These are phyloP conservation scores for Bagarius yarrelli DNA, from an alignment of 2,113 vertebrate genomes.

Conservation along the genomic window DNA sequence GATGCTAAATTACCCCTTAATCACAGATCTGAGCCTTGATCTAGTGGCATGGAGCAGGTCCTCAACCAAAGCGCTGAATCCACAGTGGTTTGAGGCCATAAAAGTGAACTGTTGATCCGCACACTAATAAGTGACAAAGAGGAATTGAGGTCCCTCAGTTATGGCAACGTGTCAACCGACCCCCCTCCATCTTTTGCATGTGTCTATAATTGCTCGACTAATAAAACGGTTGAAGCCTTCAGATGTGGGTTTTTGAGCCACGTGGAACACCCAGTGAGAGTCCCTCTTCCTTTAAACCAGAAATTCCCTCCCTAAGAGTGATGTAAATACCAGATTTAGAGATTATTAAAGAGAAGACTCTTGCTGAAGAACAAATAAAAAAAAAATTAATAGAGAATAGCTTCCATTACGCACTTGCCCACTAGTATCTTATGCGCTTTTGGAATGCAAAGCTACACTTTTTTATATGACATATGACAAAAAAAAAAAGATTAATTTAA, in stretches of 20 bases:
- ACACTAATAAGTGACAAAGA: conserved; percentile 58
- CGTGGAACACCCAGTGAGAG: conserved; percentile 51
- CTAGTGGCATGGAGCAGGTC: conserved; percentile 18
- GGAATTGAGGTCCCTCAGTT: conserved; percentile 51
- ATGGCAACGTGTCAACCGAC: conserved; percentile 50
- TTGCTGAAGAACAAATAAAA: neutral
- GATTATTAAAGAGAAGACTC: neutral
- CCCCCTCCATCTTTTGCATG: conserved; percentile 17
- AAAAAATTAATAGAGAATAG: neutral
- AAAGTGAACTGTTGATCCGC: conserved; percentile 58
- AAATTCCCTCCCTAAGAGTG: conserved; percentile 23
- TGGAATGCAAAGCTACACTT: neutral
- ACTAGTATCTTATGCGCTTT: neutral
- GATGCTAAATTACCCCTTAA: conserved; percentile 53
- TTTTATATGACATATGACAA: neutral
- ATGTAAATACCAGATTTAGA: conserved; percentile 2
- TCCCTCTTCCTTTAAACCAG: neutral
- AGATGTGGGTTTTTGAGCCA: conserved; percentile 38
- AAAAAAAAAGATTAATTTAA: too few relatives aligned
- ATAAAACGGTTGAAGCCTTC: conserved; percentile 57
- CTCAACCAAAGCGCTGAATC: conserved; percentile 44
- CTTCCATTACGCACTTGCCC: conserved; percentile 2
- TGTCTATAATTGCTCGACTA: conserved; percentile 61
- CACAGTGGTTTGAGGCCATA: conserved; percentile 49
- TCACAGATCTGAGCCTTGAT: conserved; percentile 41